Conservation (phyloP, 2,113 vertebrate genomes). For the Alligator sinensis region DNA sequence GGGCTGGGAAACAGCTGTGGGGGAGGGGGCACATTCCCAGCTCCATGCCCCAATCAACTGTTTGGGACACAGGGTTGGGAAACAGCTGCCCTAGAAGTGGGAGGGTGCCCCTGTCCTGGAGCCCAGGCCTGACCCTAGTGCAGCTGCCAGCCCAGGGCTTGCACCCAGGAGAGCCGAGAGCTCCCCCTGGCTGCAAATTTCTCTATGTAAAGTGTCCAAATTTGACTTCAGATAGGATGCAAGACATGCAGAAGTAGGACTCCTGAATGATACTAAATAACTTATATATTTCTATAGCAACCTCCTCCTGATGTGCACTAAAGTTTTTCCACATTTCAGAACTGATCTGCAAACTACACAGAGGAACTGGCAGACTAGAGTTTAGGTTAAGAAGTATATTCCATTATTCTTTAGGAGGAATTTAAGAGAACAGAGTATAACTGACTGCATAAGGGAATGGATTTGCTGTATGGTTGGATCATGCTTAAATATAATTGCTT, state of each 20-base stretch:
- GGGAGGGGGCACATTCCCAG: too few species aligned
- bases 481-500: conserved; percentile 4
- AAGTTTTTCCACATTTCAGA: neutral
- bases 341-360: neutral
- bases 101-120: too few species aligned
- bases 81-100: too few species aligned
- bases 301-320: neutral
- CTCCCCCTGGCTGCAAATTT: neutral
- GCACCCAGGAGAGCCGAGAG: too few species aligned
- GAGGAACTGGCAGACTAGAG: neutral
- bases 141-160: too few species aligned
- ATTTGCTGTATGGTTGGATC: neutral
- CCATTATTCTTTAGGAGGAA: neutral
- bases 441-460: neutral
- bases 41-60: too few species aligned
- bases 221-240: too few species aligned
- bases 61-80: too few species aligned
- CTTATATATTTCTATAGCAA: neutral
- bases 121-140: too few species aligned
- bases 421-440: neutral
- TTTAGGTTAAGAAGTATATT: neutral
- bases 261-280: neutral
- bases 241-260: neutral
- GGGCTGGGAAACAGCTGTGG: too few species aligned
- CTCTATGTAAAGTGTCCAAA: neutral